Evolutionary conservation across 2,113 vertebrate genomes (phyloP).

Genomic region (Clinocottus analis): DNA sequence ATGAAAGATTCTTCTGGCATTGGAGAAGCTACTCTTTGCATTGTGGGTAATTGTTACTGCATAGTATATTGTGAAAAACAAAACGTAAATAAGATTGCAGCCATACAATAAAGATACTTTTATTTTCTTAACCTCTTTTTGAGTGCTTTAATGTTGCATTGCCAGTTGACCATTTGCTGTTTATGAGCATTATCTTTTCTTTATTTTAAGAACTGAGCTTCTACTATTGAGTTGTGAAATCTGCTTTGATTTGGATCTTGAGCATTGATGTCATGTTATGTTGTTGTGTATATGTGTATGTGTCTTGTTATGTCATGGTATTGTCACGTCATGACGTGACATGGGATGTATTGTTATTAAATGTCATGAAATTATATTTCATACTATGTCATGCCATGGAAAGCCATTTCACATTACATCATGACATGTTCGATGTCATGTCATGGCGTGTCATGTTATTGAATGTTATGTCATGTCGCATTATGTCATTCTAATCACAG

Average conservation of each 20-base stretch:
- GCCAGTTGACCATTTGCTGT: not conserved
- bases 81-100: not conserved
- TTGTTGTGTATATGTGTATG: not conserved
- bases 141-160: not conserved
- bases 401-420: too few species aligned
- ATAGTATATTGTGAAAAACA: not conserved
- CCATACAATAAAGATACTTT: not conserved
- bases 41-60: not conserved
- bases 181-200: not conserved
- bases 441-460: not conserved
- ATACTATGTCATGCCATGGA: not conserved
- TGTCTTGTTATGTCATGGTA: not conserved
- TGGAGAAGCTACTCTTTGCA: not conserved
- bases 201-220: not conserved
- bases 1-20: not conserved
- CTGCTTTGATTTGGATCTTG: not conserved
- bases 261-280: not conserved
- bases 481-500: not conserved
- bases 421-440: not conserved
- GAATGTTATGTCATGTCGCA: not conserved
- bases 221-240: not conserved
- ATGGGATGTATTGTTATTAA: not conserved
- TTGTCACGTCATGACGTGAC: not conserved
- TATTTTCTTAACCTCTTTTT: too few species aligned
- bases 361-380: not conserved